Evolutionary conservation across 2,888 invertebrate species (phyloP), one percentile per base, ranked within the genome.

Genomic region (Ecdyonurus torrentis): DNA sequence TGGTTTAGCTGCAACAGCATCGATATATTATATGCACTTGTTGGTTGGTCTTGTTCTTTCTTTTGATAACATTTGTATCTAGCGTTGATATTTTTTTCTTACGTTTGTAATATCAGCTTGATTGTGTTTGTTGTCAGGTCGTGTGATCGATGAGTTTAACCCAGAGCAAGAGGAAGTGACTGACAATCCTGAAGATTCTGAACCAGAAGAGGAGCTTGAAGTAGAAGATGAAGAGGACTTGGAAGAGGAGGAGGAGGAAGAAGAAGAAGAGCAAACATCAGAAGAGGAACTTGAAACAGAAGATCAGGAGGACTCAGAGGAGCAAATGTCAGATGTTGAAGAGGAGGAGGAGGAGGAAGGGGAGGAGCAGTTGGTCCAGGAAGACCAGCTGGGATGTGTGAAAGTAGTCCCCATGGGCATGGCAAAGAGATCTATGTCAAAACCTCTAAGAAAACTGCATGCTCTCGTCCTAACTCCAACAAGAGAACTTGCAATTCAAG

Each of bases 381-480:
- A 67, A 60, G 79, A 74, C 64, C 76, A 74, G 73, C 66, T 82
- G 52, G 84, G 83, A 0, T 83, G 84, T 70, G 82, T 84, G 0
- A 80, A 79, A 72, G 81, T 81, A 2, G 69, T 79, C 20, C 73
- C 66, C 19, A 64, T 64, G 15, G 65, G 65, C 50, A 62, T 52
- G 64, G 62, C 19, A 65, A 61, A 25, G 61, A 66, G 58, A 63
- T 74, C 1, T 82, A 82, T 25, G 50, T 60, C 18, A 23, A 22
- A 18, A 23, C 60, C 61, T 67, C 65, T 58, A 7, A 65, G 59
- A 67, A 83, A 83, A 0, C 74, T 94, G 23, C 88, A 87, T 72
- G 93, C 92, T 0, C 76, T 99, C 2, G 86, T 99, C 63, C 74
- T 99, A 61, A 94, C 97, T 0, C 99, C 99, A 0, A 99, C 99